Percentiles rank a stretch among this genome's conserved stretches.
Conservation (phyloP, 1,140 invertebrate genomes). For the Planococcus citri region DNA sequence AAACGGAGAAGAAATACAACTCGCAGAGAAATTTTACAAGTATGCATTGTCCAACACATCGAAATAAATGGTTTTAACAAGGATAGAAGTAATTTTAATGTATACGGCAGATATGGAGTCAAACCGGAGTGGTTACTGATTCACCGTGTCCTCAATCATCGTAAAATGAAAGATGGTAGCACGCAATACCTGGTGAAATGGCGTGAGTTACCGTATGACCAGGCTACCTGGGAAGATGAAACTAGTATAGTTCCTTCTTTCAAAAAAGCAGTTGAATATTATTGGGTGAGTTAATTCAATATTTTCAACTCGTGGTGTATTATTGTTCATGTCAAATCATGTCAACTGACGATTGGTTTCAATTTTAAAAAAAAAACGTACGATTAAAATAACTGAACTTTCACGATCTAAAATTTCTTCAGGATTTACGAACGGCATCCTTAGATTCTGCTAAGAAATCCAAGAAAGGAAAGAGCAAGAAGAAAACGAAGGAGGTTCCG, state of each 20-base stretch:
- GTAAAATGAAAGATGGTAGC: conserved; percentile 65
- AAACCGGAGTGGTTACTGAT: conserved; percentile 96
- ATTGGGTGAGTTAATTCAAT: conserved; percentile 44
- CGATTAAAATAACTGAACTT: too few relatives aligned
- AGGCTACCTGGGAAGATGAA: conserved; percentile 95
- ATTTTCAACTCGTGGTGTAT: too few relatives aligned
- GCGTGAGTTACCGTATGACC: conserved; percentile 95
- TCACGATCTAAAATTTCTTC: neutral
- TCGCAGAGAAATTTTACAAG: conserved; percentile 77
- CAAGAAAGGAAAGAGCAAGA: conserved; percentile 23
- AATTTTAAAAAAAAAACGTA: too few relatives aligned
- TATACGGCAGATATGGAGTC: conserved; percentile 67
- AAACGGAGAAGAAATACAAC: conserved; percentile 44
- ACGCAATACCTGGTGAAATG: conserved; percentile 94
- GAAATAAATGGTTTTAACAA: too few relatives aligned
- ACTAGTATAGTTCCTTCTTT: conserved; percentile 74
- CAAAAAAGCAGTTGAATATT: conserved; percentile 79
- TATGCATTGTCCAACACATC: too few relatives aligned
- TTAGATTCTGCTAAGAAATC: conserved; percentile 22
- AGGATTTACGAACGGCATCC: conserved; percentile 23
- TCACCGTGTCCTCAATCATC: conserved; percentile 85
- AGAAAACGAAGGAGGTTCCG: conserved; percentile 21
- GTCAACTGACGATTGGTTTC: too few relatives aligned
- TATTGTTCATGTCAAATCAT: too few relatives aligned
- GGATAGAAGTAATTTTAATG: too few relatives aligned